phyloP scores from a whole-genome alignment of 2,888 invertebrate genomes.

The Drosophila sordidapex region DNA sequence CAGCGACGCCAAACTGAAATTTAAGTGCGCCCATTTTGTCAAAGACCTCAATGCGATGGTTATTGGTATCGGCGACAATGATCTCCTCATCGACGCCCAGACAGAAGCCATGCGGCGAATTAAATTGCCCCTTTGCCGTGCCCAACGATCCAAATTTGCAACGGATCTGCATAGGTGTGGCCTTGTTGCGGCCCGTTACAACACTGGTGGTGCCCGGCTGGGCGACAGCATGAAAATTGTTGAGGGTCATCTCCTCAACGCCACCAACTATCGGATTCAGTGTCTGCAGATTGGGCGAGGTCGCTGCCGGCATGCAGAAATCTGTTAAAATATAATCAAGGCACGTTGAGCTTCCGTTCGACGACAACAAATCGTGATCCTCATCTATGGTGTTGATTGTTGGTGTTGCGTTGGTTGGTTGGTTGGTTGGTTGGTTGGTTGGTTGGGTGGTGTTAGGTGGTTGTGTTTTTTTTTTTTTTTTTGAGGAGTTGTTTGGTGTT shows the following conservation, averaged over 20 bases:
- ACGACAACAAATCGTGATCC: slow-evolving; percentile 86
- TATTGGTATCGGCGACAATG: slow-evolving; percentile 98
- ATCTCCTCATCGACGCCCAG: slow-evolving; percentile 97
- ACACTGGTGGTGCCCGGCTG: slow-evolving; percentile 78
- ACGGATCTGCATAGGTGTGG: slow-evolving; percentile 94
- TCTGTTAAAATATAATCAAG: slow-evolving; percentile 87
- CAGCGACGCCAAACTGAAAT: slow-evolving; percentile 97
- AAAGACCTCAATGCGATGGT: slow-evolving; percentile 97
- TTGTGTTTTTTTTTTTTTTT: not conserved
- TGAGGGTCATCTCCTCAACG: slow-evolving; percentile 85
- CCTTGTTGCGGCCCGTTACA: slow-evolving; percentile 89
- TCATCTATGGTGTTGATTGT: slow-evolving; percentile 75
- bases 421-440: too few species aligned
- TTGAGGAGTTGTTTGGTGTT: not conserved
- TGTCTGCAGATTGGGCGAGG: slow-evolving; percentile 86
- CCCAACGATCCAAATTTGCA: slow-evolving; percentile 98
- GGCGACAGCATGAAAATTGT: slow-evolving; percentile 85
- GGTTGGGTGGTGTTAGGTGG: slow-evolving; percentile 4
- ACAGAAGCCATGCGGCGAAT: slow-evolving; percentile 98
- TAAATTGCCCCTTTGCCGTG: slow-evolving; percentile 96
- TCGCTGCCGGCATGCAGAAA: slow-evolving; percentile 87
- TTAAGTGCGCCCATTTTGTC: slow-evolving; percentile 97
- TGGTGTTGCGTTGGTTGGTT: slow-evolving; percentile 12
- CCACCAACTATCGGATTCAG: slow-evolving; percentile 84
- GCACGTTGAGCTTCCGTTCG: slow-evolving; percentile 87